A percentile compares a stretch with the other conserved stretches of the same genome.
These are phyloP conservation scores for Linnaemya tessellans DNA, from an alignment of 2,888 invertebrate species.

Conservation along the genomic window DNA sequence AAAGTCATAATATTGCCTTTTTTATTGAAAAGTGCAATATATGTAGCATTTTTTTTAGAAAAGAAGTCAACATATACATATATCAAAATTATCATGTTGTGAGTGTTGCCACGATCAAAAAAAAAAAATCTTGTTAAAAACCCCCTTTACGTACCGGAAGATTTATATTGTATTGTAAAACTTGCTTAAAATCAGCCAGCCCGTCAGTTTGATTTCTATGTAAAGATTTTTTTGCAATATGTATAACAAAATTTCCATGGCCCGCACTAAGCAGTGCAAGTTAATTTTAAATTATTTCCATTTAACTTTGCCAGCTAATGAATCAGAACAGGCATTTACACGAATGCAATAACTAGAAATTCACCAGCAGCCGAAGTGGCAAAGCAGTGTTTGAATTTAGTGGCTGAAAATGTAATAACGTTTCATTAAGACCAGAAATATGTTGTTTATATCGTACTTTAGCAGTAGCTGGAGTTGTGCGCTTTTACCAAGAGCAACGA, in stretches of 20 bases:
- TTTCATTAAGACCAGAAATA: conserved; percentile 24
- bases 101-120: no score
- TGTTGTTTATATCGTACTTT: neutral
- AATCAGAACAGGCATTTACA: neutral
- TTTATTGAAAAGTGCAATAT: no score
- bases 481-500: neutral
- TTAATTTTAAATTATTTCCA: neutral
- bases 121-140: no score
- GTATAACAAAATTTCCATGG: conserved; percentile 28
- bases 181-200: no score
- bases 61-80: no score
- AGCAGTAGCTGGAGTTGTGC: no score
- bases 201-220: no score
- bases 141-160: no score
- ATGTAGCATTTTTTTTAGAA: no score
- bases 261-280: neutral
- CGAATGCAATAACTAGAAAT: neutral
- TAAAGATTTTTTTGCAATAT: neutral
- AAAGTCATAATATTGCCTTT: no score
- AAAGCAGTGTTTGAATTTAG: neutral
- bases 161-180: no score
- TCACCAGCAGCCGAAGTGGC: neutral
- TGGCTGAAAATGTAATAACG: neutral
- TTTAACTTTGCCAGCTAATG: conserved; percentile 20
- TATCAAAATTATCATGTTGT: no score